Evolutionary conservation across 2,797 vertebrate species (phyloP).

Genomic region (Chaunax sp.): DNA sequence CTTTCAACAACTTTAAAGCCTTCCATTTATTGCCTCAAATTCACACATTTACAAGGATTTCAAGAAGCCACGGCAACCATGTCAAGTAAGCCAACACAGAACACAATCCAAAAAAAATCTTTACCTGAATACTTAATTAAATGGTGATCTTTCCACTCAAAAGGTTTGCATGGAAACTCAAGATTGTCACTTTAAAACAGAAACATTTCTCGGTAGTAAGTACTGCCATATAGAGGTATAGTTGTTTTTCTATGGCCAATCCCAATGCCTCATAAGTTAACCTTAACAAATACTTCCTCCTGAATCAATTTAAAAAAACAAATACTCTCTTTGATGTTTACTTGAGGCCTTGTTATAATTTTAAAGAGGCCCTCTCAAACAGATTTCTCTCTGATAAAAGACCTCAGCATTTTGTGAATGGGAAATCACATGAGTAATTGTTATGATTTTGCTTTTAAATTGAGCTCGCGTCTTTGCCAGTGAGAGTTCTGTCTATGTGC

Average conservation of each 20-base stretch:
- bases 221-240: not conserved
- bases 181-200: too few relatives aligned
- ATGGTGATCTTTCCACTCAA: not conserved
- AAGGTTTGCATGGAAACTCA: too few relatives aligned
- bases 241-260: slow-evolving; percentile 14
- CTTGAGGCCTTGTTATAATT: slow-evolving; percentile 33
- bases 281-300: slow-evolving; percentile 10
- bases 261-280: slow-evolving; percentile 11
- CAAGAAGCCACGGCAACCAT: not conserved
- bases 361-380: slow-evolving; percentile 43
- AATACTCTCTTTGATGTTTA: slow-evolving; percentile 43
- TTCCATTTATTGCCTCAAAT: not conserved
- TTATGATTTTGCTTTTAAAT: slow-evolving; percentile 34
- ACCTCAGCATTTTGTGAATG: slow-evolving; percentile 25
- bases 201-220: too few relatives aligned
- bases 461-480: slow-evolving; percentile 14
- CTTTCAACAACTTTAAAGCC: not conserved
- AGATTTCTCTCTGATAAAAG: slow-evolving; percentile 38
- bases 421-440: slow-evolving; percentile 6
- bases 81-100: slow-evolving; percentile 1
- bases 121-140: not conserved
- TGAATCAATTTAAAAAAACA: slow-evolving; percentile 28
- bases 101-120: not conserved
- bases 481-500: slow-evolving; percentile 17
- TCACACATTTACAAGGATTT: not conserved